These are phyloP conservation scores for Drosophila rhopaloa DNA, from an alignment of 1,140 invertebrate species.

Conservation along the genomic window DNA sequence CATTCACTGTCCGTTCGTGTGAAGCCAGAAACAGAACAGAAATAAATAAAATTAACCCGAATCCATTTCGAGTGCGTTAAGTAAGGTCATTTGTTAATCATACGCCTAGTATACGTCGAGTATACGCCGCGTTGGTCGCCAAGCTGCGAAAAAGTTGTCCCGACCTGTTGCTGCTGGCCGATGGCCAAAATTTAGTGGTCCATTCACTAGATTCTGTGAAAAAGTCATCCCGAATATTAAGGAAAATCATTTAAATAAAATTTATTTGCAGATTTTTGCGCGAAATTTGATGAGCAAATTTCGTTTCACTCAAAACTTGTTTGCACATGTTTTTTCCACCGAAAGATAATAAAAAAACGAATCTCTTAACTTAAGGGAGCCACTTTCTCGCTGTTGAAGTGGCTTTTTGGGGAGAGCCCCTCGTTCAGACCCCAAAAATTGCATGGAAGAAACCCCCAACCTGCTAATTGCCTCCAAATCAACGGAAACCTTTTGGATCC, in stretches of 20 bases:
- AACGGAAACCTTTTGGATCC: conserved; percentile 65
- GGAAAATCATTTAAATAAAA: conserved; percentile 26
- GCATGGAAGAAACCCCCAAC: conserved; percentile 45
- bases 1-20: conserved; percentile 50
- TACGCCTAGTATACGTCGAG: conserved; percentile 19
- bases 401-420: conserved; percentile 4
- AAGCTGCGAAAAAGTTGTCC: neutral
- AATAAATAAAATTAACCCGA: conserved; percentile 50
- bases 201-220: conserved; percentile 60
- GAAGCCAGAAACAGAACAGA: conserved; percentile 15
- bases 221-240: conserved; percentile 18
- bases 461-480: conserved; percentile 65
- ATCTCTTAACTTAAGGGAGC: conserved; percentile 44
- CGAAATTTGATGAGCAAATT: conserved; percentile 33
- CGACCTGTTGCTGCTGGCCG: conserved; percentile 55
- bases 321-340: conserved; percentile 32
- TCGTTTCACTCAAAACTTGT: conserved; percentile 16
- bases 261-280: conserved; percentile 28
- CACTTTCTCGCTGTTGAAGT: conserved; percentile 6
- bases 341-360: conserved; percentile 35
- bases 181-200: conserved; percentile 43
- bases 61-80: conserved; percentile 35
- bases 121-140: conserved; percentile 39
- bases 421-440: conserved; percentile 14
- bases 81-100: conserved; percentile 58